Evolutionary conservation across 2,888 invertebrate species (phyloP), one percentile per base, ranked within the genome.

Genomic region (Drosophila recens): DNA sequence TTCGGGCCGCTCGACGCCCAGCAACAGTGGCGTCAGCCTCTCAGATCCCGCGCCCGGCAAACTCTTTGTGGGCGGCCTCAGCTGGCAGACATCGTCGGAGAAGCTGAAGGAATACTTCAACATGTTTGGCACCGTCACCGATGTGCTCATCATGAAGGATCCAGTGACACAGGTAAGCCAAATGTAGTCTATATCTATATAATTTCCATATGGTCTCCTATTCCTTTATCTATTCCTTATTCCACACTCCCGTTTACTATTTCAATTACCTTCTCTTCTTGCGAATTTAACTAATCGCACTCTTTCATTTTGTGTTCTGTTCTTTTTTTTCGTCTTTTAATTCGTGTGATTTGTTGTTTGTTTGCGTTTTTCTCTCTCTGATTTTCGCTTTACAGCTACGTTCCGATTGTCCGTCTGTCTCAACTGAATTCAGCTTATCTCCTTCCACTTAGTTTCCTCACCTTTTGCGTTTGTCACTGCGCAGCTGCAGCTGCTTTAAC

Each of bases 61-160:
- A 93, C 95, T 97, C 54, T 97, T 97, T 90, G 97, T 97, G 53
- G 97, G 97, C 4, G 98, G 98, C 0, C 95, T 98, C 72, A 97
- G 97, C 92, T 98, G 97, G 97, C 97, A 97, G 93, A 98, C 98
- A 17, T 97, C 97, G 90, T 96, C 97, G 63, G 97, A 98, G 92
- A 98, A 97, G 93, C 95, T 98, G n/a, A 94, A 97, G 87, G 97
- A 97, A 90, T 98, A 98, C 93, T 98, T 98, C 87, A 96, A 97
- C 64, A 97, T 97, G 96, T 98, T 97, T 89, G 98, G 98, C 67
- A 96, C 96, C 5, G 97, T 98, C 79, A 96, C 97, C 36, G 97
- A 98, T 92, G 97, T 98, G 64, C 95, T 97, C 74, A 97, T 98
- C 90, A 97, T 98, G 97, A 97, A 97, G 94, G 97, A 98, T 93